Percentiles rank a stretch among this genome's conserved stretches.
Evolutionary conservation across 2,888 invertebrate genomes (phyloP).

Genomic region (Scotopteryx bipunctaria): DNA sequence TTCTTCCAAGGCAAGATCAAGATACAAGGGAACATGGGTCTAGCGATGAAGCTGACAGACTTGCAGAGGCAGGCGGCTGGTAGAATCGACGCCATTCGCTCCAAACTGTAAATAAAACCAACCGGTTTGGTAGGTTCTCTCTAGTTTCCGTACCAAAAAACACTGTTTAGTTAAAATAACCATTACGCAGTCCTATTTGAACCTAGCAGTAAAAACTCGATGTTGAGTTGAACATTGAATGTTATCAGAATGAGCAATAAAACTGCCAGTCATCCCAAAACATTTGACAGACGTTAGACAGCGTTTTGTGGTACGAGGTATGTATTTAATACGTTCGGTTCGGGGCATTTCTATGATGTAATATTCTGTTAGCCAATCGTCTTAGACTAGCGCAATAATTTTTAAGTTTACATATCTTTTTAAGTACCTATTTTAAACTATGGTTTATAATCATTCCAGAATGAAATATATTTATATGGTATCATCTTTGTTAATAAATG

Average conservation of each 20-base stretch:
- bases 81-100: slow-evolving; percentile 88
- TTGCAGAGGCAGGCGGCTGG: slow-evolving; percentile 89
- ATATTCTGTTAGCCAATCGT: slow-evolving; percentile 20
- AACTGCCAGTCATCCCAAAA: neutral
- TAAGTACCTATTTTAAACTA: slow-evolving; percentile 27
- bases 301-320: slow-evolving; percentile 8
- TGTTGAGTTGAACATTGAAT: neutral
- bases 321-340: slow-evolving; percentile 46
- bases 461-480: slow-evolving; percentile 48
- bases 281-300: neutral
- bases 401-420: slow-evolving; percentile 24
- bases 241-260: neutral
- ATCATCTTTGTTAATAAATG: slow-evolving; percentile 54
- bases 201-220: neutral
- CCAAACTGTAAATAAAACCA: slow-evolving; percentile 87
- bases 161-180: neutral
- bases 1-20: slow-evolving; percentile 98
- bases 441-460: slow-evolving; percentile 58
- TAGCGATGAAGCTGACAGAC: slow-evolving; percentile 96
- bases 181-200: neutral
- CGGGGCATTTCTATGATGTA: slow-evolving; percentile 53
- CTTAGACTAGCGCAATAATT: slow-evolving; percentile 24
- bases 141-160: slow-evolving; percentile 5
- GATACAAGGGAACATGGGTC: slow-evolving; percentile 97
- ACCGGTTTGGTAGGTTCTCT: slow-evolving; percentile 28